phyloP scores from a whole-genome alignment of 92 coral and sea anemone genomes.

The Bergia puertoricense region DNA sequence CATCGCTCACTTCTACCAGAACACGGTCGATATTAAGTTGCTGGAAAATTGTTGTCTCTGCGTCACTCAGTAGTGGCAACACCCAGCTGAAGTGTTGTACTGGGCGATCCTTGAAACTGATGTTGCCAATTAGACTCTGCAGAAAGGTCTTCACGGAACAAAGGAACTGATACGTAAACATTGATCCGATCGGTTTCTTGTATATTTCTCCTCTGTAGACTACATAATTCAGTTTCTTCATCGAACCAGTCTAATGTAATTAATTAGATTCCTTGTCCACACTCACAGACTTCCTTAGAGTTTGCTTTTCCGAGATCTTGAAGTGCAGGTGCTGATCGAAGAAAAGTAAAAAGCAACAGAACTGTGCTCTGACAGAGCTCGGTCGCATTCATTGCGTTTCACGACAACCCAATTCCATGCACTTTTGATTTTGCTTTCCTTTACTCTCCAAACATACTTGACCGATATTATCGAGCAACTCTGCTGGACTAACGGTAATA shows the following conservation, averaged over 20 bases:
- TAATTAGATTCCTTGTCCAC: constrained; percentile 19
- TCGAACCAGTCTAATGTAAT: constrained; percentile 41
- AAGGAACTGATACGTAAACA: constrained; percentile 34
- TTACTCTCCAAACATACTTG: constrained; percentile 1
- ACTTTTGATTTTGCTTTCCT: neutral
- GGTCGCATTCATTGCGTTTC: neutral
- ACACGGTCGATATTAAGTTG: neutral
- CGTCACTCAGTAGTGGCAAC: constrained; percentile 48
- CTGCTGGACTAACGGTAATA: neutral
- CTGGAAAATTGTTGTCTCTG: constrained; percentile 21
- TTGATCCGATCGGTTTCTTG: constrained; percentile 15
- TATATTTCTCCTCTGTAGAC: constrained; percentile 47
- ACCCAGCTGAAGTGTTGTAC: constrained; percentile 41
- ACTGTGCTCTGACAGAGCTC: constrained; percentile 6
- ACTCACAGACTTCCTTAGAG: neutral
- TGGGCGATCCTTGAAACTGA: constrained; percentile 45
- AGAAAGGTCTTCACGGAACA: constrained; percentile 55
- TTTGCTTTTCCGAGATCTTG: neutral
- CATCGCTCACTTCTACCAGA: constrained; percentile 8
- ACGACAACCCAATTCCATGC: constrained; percentile 8
- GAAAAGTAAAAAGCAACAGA: constrained; percentile 8
- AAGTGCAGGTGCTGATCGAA: neutral
- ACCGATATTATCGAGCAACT: neutral
- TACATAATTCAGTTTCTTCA: constrained; percentile 27
- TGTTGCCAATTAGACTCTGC: constrained; percentile 53